Percentiles rank a stretch among this genome's conserved stretches.
phyloP scores from a whole-genome alignment of 2,888 invertebrate genomes.

The Synergus umbraculus region DNA sequence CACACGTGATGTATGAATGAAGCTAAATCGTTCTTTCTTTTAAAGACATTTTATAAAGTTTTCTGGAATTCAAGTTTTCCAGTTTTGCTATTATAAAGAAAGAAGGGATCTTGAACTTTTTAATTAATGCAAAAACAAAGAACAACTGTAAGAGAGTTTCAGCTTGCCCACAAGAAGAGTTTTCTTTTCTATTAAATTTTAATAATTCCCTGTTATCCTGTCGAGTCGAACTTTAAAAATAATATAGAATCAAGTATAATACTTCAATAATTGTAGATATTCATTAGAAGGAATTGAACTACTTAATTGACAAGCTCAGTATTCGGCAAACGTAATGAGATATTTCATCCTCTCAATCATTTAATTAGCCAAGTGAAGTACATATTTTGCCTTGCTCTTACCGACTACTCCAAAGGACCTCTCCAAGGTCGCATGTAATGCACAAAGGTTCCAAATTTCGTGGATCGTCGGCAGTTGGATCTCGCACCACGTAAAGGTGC shows the following conservation, averaged over 20 bases:
- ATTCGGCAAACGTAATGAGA: background rate
- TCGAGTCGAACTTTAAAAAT: background rate
- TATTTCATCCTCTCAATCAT: background rate
- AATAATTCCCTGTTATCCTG: slow-evolving; percentile 9
- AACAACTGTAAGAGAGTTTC: slow-evolving; percentile 6
- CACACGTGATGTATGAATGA: slow-evolving; percentile 20
- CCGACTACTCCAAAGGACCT: slow-evolving; percentile 88
- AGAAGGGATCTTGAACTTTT: slow-evolving; percentile 16
- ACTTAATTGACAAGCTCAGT: background rate
- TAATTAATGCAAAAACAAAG: slow-evolving; percentile 33
- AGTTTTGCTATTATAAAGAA: slow-evolving; percentile 26
- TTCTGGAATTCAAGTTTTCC: slow-evolving; percentile 1
- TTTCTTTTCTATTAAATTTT: slow-evolving; percentile 22
- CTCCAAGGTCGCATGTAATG: slow-evolving; percentile 89
- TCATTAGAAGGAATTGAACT: background rate
- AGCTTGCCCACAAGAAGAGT: background rate
- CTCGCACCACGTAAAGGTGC: slow-evolving; percentile 92
- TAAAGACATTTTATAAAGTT: slow-evolving; percentile 25
- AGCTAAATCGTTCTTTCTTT: background rate
- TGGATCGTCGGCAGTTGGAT: slow-evolving; percentile 84
- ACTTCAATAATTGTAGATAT: background rate
- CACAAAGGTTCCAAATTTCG: slow-evolving; percentile 87
- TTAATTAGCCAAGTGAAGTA: background rate
- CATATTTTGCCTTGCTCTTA: slow-evolving; percentile 66
- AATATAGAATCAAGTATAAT: background rate